A percentile compares a stretch with the other conserved stretches of the same genome.
These are phyloP conservation scores for Digitonthophagus gazella DNA, from an alignment of 2,888 invertebrate genomes.

Conservation along the genomic window DNA sequence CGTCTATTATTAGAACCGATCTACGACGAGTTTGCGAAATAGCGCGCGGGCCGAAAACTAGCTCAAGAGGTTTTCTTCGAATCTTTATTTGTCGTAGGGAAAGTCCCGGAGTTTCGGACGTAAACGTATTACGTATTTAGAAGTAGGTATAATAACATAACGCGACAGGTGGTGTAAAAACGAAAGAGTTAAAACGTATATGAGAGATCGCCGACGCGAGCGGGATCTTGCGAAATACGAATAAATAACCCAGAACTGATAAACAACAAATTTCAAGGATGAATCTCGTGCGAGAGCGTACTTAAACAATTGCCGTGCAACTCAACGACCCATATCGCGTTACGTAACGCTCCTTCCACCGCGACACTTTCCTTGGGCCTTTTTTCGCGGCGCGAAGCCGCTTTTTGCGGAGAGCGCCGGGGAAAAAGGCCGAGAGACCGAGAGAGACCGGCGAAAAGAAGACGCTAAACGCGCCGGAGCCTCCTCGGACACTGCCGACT, in stretches of 20 bases:
- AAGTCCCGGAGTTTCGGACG: no score
- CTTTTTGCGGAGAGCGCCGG: slow-evolving; percentile 1
- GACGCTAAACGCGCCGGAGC: not conserved
- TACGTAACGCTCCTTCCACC: slow-evolving; percentile 41
- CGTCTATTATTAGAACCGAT: not conserved
- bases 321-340: slow-evolving; percentile 46
- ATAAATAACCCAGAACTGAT: not conserved
- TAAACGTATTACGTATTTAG: no score
- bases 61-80: not conserved
- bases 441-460: slow-evolving; percentile 7
- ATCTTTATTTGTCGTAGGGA: no score
- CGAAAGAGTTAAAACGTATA: not conserved
- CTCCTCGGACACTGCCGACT: slow-evolving; percentile 3
- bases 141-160: no score
- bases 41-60: not conserved
- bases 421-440: slow-evolving; percentile 17
- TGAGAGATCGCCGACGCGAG: no score
- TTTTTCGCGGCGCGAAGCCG: slow-evolving; percentile 1
- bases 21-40: not conserved
- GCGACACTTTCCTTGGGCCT: slow-evolving; percentile 35
- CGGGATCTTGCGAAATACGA: not conserved
- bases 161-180: not conserved
- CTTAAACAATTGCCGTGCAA: slow-evolving; percentile 40
- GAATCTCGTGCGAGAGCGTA: slow-evolving; percentile 38
- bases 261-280: slow-evolving; percentile 41